A percentile compares a stretch with the other conserved stretches of the same genome.
phyloP scores from a whole-genome alignment of 1,140 invertebrate species.

The Apis florea region DNA sequence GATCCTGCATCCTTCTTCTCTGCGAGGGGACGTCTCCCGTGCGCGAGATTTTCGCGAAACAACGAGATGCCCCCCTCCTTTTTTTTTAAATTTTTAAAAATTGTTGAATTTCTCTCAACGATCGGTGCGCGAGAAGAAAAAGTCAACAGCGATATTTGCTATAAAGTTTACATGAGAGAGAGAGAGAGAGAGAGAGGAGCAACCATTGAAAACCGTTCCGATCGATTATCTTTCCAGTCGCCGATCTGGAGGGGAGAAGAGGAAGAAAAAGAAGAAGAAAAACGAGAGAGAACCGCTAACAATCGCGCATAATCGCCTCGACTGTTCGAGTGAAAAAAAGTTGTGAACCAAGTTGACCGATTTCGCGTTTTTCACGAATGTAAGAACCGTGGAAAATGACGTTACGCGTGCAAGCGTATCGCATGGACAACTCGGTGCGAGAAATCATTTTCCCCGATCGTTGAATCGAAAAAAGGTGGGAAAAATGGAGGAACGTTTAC shows the following conservation, averaged over 20 bases:
- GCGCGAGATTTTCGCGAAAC: constrained; percentile 5
- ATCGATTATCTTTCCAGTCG: not conserved
- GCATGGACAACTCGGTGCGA: too few relatives aligned
- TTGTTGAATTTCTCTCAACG: too few relatives aligned
- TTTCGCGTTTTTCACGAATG: not conserved
- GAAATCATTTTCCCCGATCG: not conserved
- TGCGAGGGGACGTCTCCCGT: not conserved
- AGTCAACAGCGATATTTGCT: too few relatives aligned
- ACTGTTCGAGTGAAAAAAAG: constrained; percentile 2
- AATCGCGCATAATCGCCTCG: not conserved
- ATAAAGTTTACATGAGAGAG: too few relatives aligned
- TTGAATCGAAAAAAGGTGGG: not conserved
- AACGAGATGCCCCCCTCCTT: too few relatives aligned
- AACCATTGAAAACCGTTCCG: not conserved
- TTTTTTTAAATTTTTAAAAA: too few relatives aligned
- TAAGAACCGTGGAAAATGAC: not conserved
- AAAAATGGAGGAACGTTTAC: not conserved
- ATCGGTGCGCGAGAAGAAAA: too few relatives aligned
- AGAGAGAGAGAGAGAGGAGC: too few relatives aligned
- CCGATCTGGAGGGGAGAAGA: not conserved
- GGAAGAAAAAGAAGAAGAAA: too few relatives aligned
- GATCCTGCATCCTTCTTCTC: constrained; percentile 33
- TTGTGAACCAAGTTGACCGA: constrained; percentile 22
- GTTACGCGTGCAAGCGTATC: too few relatives aligned
- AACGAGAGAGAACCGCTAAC: not conserved